Evolutionary conservation across 2,888 invertebrate genomes (phyloP).

Genomic region (Lumbricus terrestris): DNA sequence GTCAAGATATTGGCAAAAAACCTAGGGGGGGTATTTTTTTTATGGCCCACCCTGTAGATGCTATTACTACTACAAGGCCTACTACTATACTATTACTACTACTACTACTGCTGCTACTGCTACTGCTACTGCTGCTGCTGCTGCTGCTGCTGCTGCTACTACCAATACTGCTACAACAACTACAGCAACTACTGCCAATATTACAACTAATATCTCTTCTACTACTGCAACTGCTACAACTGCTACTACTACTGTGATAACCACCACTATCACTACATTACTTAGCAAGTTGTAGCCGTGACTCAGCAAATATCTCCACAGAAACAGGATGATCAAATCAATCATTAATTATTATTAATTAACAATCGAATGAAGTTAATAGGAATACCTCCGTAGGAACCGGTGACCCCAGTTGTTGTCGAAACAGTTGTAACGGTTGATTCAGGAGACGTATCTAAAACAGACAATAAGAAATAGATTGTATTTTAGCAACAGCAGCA

Average conservation of each 20-base stretch:
- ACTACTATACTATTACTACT: too few species aligned
- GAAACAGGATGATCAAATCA: too few species aligned
- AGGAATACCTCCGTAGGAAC: not conserved
- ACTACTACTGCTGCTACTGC: too few species aligned
- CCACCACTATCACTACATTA: not conserved
- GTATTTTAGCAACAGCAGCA: too few species aligned
- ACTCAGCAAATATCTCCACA: too few species aligned
- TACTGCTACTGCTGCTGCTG: too few species aligned
- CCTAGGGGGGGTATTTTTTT: too few species aligned
- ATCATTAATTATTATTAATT: not conserved
- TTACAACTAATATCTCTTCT: too few species aligned
- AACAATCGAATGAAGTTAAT: not conserved
- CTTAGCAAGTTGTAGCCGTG: not conserved
- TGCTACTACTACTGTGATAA: not conserved
- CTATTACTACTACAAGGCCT: too few species aligned
- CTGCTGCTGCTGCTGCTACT: not conserved
- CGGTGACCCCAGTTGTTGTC: not conserved
- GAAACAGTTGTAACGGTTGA: constrained; percentile 11
- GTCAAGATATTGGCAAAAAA: too few species aligned
- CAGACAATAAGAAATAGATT: not conserved
- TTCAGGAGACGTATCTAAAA: not conserved
- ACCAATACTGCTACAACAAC: not conserved
- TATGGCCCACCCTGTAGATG: too few species aligned
- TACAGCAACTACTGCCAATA: too few species aligned
- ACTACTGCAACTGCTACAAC: not conserved